phyloP scores from a whole-genome alignment of 2,113 vertebrate species.

The Callithrix jacchus region DNA sequence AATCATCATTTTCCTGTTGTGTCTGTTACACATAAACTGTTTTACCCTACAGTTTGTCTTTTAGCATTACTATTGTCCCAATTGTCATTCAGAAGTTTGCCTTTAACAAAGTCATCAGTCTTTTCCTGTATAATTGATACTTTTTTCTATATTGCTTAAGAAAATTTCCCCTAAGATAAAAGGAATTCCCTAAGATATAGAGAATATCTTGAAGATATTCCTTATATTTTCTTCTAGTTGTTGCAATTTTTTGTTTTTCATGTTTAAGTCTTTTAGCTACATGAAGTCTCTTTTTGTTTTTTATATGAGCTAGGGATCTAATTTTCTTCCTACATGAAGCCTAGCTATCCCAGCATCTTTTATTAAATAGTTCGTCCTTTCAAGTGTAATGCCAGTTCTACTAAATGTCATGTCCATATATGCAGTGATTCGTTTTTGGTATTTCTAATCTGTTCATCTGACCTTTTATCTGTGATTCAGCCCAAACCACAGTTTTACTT shows the following conservation, averaged over 20 bases:
- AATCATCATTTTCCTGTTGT: not conserved
- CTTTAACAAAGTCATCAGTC: not conserved
- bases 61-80: not conserved
- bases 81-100: not conserved
- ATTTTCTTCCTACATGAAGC: not conserved
- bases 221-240: not conserved
- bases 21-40: not conserved
- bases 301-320: not conserved
- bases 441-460: conserved; percentile 2
- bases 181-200: too few species aligned
- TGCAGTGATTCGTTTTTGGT: not conserved
- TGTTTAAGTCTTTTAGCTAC: not conserved
- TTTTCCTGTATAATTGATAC: not conserved
- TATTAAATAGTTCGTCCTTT: not conserved
- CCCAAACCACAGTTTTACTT: not conserved
- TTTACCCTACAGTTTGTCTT: not conserved
- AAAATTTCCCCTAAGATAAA: not conserved
- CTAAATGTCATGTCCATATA: not conserved
- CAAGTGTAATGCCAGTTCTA: not conserved
- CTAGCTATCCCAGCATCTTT: not conserved
- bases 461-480: not conserved
- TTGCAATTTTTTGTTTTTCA: not conserved
- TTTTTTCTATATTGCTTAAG: not conserved
- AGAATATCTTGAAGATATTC: not conserved
- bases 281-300: not conserved